Evolutionary conservation across 2,113 vertebrate species (phyloP).

Genomic region (Myiagra hebetior): DNA sequence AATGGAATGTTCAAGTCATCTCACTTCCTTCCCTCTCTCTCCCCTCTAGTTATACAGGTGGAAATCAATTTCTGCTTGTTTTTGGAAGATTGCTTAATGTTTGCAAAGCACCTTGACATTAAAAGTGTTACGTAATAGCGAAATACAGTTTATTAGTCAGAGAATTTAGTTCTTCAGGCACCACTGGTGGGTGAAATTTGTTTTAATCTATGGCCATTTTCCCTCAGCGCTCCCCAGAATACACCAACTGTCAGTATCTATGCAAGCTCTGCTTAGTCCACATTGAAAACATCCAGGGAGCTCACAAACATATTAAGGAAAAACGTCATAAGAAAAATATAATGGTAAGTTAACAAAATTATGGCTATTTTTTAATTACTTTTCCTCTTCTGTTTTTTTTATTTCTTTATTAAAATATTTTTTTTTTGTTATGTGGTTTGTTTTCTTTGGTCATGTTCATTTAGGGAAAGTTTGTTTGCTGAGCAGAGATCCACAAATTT

Average conservation of each 20-base stretch:
- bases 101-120: not conserved
- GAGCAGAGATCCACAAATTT: not conserved
- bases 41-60: not conserved
- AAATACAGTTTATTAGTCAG: not conserved
- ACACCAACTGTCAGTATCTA: slow-evolving; percentile 95
- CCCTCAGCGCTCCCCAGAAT: slow-evolving; percentile 89
- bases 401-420: not conserved
- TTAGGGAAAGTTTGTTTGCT: not conserved
- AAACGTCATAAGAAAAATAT: slow-evolving; percentile 99
- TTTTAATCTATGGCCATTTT: slow-evolving; percentile 30
- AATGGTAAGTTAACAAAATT: slow-evolving; percentile 78
- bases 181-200: not conserved
- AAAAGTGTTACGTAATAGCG: not conserved
- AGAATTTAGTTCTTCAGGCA: not conserved
- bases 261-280: slow-evolving; percentile 97
- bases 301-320: slow-evolving; percentile 99
- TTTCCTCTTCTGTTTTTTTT: not conserved
- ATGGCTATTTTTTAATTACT: not conserved
- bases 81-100: not conserved
- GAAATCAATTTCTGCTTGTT: not conserved
- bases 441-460: not conserved
- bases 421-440: not conserved
- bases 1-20: not conserved
- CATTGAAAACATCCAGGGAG: slow-evolving; percentile 97
- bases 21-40: not conserved